Percentiles rank a stretch among this genome's conserved stretches.
phyloP scores from a whole-genome alignment of 1,140 invertebrate species.

The Semibalanus balanoides region DNA sequence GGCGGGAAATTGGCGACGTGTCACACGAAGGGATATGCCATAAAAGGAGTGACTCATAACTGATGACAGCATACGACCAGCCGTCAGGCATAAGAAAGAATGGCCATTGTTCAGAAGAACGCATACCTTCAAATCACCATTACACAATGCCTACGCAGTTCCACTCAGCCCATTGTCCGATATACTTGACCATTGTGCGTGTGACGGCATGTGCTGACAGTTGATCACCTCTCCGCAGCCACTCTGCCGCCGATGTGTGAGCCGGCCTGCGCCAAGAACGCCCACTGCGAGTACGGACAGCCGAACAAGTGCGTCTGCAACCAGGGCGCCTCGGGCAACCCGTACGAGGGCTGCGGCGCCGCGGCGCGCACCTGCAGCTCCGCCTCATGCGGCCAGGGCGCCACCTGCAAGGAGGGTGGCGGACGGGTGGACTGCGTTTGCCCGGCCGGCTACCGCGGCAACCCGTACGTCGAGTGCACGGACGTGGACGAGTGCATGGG shows the following conservation, averaged over 20 bases:
- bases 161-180: too few relatives aligned
- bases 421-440: conserved; percentile 65
- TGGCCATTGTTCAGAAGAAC: too few relatives aligned
- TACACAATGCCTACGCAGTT: too few relatives aligned
- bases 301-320: conserved; percentile 66
- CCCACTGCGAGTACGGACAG: conserved; percentile 69
- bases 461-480: conserved; percentile 65
- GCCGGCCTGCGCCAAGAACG: conserved; percentile 62
- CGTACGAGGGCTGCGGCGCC: conserved; percentile 59
- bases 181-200: too few relatives aligned
- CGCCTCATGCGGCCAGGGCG: conserved; percentile 56
- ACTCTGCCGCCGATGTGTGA: conserved; percentile 57
- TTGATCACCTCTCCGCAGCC: conserved; percentile 34
- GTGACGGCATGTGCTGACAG: too few relatives aligned
- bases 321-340: conserved; percentile 66
- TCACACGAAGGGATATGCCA: too few relatives aligned
- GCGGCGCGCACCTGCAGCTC: conserved; percentile 38
- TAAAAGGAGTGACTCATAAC: too few relatives aligned
- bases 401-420: conserved; percentile 55
- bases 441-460: conserved; percentile 62
- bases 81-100: too few relatives aligned
- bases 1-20: too few relatives aligned
- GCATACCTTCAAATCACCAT: too few relatives aligned
- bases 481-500: conserved; percentile 68
- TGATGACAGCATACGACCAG: too few relatives aligned